Evolutionary conservation across 2,113 vertebrate species (phyloP), one percentile per base, ranked within the genome.

Genomic region (Mola mola): DNA sequence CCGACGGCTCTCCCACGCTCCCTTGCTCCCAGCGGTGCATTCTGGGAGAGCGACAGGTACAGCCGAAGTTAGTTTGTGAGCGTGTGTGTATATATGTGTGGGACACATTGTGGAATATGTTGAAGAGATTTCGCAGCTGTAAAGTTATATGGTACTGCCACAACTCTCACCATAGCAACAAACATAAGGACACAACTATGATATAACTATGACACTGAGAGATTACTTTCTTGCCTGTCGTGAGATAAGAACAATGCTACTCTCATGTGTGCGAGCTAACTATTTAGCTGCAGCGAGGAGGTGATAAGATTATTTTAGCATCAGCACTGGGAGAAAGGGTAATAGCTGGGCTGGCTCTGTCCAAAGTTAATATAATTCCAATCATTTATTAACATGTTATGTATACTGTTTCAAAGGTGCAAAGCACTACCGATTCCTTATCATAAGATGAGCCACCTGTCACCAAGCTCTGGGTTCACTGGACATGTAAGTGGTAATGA

Each of bases 1-100:
- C 71, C 65, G 78, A 82, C 71, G 68, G 70, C 84, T 88, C 88
- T 87, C 85, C 81, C 87, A 88, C 82, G 68, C 80, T 85, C 77
- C 73, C 78, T 58, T 72, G 72, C 76, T 80, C 79, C 75, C 75
- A 77, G 25, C 6, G 63, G 64, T 69, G 80, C 75, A 83, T 84
- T 87, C 69, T 79, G 70, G 75, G 82, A 79, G 76, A 69, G 72
- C 78, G 67, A 77, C 87, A 88, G 87, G 85, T 91, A 83, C 46
- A 64, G 59, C 63, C 64, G 44, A 68, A 75, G 55, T 63, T 65
- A 78, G 57, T 63, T 17, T 78, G 25, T 63, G 38, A 60, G 33
- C 61, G 34, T 60, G 25, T 61, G 50, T 67, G 53, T 47, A 50
- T 46, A 17, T 70, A 24, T 56, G 46, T 64, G 31, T 58, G 37